Conservation (phyloP, 2,888 invertebrate species). For the Rambutsinella grinnellia region DNA sequence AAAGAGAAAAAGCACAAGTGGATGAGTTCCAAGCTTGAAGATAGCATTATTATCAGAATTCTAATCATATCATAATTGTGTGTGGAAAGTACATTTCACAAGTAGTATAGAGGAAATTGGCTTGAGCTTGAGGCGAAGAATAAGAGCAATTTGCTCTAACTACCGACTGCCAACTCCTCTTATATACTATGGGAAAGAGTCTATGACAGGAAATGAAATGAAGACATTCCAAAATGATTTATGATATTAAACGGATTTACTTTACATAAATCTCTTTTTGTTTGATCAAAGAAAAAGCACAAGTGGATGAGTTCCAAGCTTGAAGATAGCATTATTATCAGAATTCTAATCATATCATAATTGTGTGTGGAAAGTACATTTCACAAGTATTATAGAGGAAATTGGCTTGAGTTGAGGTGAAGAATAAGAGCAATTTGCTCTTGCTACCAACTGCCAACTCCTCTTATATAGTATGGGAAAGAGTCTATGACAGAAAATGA, state of each 20-base stretch:
- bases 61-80: neutral
- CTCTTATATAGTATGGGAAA: too few species aligned
- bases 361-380: neutral
- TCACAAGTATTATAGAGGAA: neutral
- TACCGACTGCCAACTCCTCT: too few species aligned
- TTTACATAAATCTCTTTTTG: constrained; percentile 66
- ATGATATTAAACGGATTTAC: constrained; percentile 37
- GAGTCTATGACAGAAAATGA: too few species aligned
- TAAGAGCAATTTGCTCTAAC: neutral
- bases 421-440: too few species aligned
- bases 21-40: constrained; percentile 17
- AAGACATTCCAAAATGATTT: constrained; percentile 37
- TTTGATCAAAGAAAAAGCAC: constrained; percentile 17
- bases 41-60: neutral
- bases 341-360: neutral
- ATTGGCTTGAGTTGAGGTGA: constrained; percentile 2
- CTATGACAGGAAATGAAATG: constrained; percentile 19
- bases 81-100: neutral
- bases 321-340: neutral
- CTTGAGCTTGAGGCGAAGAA: neutral
- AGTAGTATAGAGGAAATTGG: neutral
- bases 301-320: constrained; percentile 25
- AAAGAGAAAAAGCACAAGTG: constrained; percentile 21
- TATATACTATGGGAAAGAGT: too few species aligned
- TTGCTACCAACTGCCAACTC: too few species aligned